Evolutionary conservation across 2,888 invertebrate species (phyloP), one percentile per base, ranked within the genome.

Genomic region (Noctua pronuba): DNA sequence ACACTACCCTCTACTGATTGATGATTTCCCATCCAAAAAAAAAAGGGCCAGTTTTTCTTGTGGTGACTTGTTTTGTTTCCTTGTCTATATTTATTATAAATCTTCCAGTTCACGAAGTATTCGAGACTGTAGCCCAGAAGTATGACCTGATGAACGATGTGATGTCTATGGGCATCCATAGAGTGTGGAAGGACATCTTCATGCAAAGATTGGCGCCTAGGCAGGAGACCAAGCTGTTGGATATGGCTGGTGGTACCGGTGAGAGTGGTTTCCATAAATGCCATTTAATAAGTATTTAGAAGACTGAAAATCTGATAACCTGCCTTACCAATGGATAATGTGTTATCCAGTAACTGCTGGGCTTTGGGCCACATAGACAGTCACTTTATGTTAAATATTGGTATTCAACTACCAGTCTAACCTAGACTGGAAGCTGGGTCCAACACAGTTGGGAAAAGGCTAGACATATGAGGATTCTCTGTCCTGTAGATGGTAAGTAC

Each of bases 111-210:
- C 98, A 99, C 89, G 97, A 98, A 90, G 99, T 99, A 13, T 99
- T 99, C 92, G 98, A 99, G 93, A 99, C 98, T 92, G 99, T 99
- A 4, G 99, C 99, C 0, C 97, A 98, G 76, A 98, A 98, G 31
- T 99, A 99, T 94, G 99, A 99, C 94, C 91, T 98, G 77, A 99
- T 99, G 99, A 99, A 99, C 93, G 99, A 99, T 97, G 98, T 97
- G 1, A 99, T 99, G 99, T 99, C 99, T 73, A 96, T 98, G 83
- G 99, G 99, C 11, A 97, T 99, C 79, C 99, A 99, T 95, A 97
- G 99, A 66, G 86, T 99, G 5, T 99, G 99, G 99, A 99, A 99
- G 94, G 99, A 99, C 93, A 97, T 98, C 74, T 99, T 99, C 90
- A 98, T 99, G 82, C 97, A 98, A 77, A 97, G 97, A 67, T 95